phyloP scores from a whole-genome alignment of 2,797 vertebrate species.

The Aselliscus stoliczkanus region DNA sequence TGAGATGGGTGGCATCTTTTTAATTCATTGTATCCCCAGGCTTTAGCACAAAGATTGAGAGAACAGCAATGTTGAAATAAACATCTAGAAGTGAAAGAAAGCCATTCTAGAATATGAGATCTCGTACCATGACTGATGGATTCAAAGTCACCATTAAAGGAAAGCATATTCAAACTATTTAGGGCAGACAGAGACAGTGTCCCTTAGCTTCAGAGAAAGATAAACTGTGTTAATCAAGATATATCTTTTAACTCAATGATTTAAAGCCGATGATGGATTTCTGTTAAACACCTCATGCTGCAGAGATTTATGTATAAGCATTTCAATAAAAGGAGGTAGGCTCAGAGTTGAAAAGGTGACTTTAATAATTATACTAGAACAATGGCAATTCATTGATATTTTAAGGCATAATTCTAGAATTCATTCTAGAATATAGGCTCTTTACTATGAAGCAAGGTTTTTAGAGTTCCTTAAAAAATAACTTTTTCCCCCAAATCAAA shows the following conservation, averaged over 20 bases:
- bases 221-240: not conserved
- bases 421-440: not conserved
- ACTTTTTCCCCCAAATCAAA: not conserved
- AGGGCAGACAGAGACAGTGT: not conserved
- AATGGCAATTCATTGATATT: not conserved
- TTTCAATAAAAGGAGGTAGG: not conserved
- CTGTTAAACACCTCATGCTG: not conserved
- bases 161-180: not conserved
- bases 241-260: not conserved
- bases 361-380: not conserved
- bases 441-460: not conserved
- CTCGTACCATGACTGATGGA: not conserved
- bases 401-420: not conserved
- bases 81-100: not conserved
- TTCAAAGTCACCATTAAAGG: not conserved
- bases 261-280: not conserved
- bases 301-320: not conserved
- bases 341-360: not conserved
- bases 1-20: not conserved
- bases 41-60: not conserved
- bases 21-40: not conserved
- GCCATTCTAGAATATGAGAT: not conserved
- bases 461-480: constrained; percentile 19
- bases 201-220: not conserved
- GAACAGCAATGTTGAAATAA: not conserved